These are phyloP conservation scores for Petrocephalus microphthalmus DNA, from an alignment of 2,113 vertebrate genomes.

Conservation along the genomic window DNA sequence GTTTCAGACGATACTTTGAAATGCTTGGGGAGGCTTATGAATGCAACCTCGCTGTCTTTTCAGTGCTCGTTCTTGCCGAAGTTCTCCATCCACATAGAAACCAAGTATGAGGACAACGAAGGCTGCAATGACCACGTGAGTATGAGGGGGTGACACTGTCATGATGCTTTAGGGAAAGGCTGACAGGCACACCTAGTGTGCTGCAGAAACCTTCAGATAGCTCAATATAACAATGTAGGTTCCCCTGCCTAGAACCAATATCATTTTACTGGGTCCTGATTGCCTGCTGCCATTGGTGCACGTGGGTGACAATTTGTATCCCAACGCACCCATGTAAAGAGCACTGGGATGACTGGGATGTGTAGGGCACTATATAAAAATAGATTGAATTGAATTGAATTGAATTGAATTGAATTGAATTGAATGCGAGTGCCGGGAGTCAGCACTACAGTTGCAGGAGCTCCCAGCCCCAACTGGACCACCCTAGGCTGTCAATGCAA, in stretches of 20 bases:
- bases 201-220: neutral
- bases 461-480: neutral
- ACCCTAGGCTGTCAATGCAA: neutral
- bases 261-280: neutral
- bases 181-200: neutral
- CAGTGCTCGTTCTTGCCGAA: slow-evolving; percentile 87
- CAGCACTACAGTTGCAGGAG: neutral
- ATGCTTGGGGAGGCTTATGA: neutral
- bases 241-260: neutral
- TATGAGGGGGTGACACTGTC: slow-evolving; percentile 30
- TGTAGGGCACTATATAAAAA: no score
- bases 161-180: neutral
- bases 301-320: no score
- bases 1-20: neutral
- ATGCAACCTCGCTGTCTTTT: slow-evolving; percentile 28
- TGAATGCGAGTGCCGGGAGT: neutral
- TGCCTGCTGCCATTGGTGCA: neutral
- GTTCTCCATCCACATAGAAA: slow-evolving; percentile 90
- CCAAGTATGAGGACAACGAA: slow-evolving; percentile 88
- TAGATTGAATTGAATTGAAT: no score
- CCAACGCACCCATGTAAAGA: no score
- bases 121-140: slow-evolving; percentile 79
- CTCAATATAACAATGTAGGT: neutral
- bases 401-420: no score
- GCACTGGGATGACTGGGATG: no score